Evolutionary conservation across 2,113 vertebrate species (phyloP), one percentile per base, ranked within the genome.

Genomic region (Thinocorus orbignyianus): DNA sequence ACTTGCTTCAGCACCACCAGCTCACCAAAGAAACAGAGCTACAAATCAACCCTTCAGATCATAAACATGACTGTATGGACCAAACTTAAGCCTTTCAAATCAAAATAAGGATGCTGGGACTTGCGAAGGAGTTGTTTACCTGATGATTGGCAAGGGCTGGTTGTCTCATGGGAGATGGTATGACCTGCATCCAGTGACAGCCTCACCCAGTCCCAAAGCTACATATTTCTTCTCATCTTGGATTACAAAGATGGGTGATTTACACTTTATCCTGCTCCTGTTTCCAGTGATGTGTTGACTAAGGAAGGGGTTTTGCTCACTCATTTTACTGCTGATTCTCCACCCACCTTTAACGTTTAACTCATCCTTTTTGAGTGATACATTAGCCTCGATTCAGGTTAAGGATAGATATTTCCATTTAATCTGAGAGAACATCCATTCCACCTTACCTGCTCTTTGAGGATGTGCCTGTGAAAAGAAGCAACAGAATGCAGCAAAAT

Each of bases 351-450:
- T 66, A 73, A 94, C 81, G 52, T 44, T 35, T 41, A 22, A 16
- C 11, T 58, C 14, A 11, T 39, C 24, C 14, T 9, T 64, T 88
- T 68, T 44, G 10, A 51, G 35, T 19, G 30, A 87, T 48, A 37
- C 48, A n/a, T 79, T 76, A 78, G 60, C 20, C 39, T 51, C 51
- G 33, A 39, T 71, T 81, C 44, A 35, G 46, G 48, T 77, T 81
- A 65, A 74, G 61, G 89, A 44, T 16, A 71, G 61, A 33, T 88
- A 86, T 91, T 92, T 84, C 58, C 51, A 55, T 74, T 62, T 86
- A 58, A 91, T 54, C 12, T 41, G n/a, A 39, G 28, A n/a, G 48
- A 86, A 44, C n/a, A 71, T 20, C 64, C 83, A 60, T 72, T 68
- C 72, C 48, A 15, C 73, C 64, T 81, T 86, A 35, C 17, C 77